phyloP scores from a whole-genome alignment of 1,140 invertebrate genomes.

The Glossosoma conforme region DNA sequence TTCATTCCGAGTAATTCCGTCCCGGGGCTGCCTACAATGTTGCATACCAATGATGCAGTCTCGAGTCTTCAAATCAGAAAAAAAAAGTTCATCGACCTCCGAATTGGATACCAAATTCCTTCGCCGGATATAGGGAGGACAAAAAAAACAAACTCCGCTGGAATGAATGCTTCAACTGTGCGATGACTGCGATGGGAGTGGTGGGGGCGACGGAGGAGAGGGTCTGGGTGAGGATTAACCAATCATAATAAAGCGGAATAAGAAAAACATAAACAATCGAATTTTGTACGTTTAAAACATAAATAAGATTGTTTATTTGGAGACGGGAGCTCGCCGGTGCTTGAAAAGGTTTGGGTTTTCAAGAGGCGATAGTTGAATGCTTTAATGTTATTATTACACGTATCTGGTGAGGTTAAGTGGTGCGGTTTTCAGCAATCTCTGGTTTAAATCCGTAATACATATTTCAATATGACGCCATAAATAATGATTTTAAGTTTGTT shows the following conservation, averaged over 20 bases:
- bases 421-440: too few species aligned
- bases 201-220: too few species aligned
- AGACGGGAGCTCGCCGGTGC: conserved; percentile 23
- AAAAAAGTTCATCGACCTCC: conserved; percentile 1
- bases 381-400: too few species aligned
- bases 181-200: too few species aligned
- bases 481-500: too few species aligned
- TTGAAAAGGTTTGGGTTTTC: too few species aligned
- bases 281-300: conserved; percentile 25
- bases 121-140: not conserved
- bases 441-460: too few species aligned
- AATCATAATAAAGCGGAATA: conserved; percentile 20
- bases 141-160: conserved; percentile 7
- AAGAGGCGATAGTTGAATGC: too few species aligned
- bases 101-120: not conserved
- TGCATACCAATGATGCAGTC: not conserved
- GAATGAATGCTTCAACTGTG: too few species aligned
- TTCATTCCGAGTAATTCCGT: not conserved
- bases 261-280: conserved; percentile 26
- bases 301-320: conserved; percentile 26
- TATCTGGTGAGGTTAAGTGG: too few species aligned
- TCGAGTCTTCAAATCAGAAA: not conserved
- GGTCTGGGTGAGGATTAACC: conserved; percentile 16
- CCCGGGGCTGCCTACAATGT: not conserved
- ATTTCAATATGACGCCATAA: too few species aligned